phyloP scores from a whole-genome alignment of 2,113 vertebrate species.

The Campylomormyrus tamandua region DNA sequence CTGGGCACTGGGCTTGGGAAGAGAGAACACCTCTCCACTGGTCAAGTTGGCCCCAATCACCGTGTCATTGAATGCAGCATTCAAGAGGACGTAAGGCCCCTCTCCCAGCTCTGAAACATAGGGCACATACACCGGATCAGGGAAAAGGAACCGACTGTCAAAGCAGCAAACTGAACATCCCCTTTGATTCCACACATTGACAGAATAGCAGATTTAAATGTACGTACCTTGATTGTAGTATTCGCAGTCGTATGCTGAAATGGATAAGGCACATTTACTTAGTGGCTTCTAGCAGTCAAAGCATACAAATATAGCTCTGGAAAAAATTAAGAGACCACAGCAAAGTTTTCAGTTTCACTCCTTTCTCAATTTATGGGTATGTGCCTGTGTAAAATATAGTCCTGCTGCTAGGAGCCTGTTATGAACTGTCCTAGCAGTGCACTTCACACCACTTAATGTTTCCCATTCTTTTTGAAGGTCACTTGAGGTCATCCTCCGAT shows the following conservation, averaged over 20 bases:
- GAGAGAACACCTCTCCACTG: slow-evolving; percentile 75
- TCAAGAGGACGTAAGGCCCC: slow-evolving; percentile 83
- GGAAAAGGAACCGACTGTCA: not conserved
- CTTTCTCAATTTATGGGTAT: too few relatives aligned
- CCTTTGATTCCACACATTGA: not conserved
- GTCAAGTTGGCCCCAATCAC: slow-evolving; percentile 81
- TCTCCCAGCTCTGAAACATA: slow-evolving; percentile 74
- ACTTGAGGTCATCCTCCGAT: too few relatives aligned
- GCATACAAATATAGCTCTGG: not conserved
- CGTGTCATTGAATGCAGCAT: slow-evolving; percentile 69
- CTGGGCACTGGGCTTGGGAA: slow-evolving; percentile 59
- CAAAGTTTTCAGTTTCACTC: too few relatives aligned
- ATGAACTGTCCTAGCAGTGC: too few relatives aligned
- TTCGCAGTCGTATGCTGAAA: slow-evolving; percentile 90
- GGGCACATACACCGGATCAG: not conserved
- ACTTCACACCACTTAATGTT: too few relatives aligned
- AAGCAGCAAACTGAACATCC: not conserved
- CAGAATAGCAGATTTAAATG: not conserved
- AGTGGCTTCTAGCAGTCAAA: not conserved
- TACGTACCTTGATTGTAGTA: slow-evolving; percentile 91
- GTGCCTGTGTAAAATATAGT: too few relatives aligned
- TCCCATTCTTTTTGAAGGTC: too few relatives aligned
- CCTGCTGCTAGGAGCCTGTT: too few relatives aligned
- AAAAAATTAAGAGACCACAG: too few relatives aligned
- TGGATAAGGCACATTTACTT: slow-evolving; percentile 28